Percentiles rank a stretch among this genome's conserved stretches.
phyloP scores from a whole-genome alignment of 2,797 vertebrate genomes.

The Petrocephalus sullivani region DNA sequence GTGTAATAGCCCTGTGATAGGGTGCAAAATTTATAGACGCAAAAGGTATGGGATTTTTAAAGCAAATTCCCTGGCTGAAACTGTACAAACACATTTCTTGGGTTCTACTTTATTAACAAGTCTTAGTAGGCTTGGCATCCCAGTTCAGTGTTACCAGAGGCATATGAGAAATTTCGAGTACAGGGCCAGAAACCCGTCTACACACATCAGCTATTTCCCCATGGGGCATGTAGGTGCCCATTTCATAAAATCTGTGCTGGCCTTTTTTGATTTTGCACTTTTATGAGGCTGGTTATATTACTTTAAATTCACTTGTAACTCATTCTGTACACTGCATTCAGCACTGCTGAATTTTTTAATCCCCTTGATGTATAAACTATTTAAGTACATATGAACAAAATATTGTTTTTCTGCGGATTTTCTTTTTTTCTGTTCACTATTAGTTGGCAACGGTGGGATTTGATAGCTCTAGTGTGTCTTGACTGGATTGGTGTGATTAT shows the following conservation, averaged over 20 bases:
- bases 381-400: background rate
- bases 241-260: background rate
- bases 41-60: background rate
- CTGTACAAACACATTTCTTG: background rate
- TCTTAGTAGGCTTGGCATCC: background rate
- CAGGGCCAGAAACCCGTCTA: background rate
- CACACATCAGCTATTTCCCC: background rate
- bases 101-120: background rate
- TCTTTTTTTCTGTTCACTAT: background rate
- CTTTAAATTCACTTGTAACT: slow-evolving; percentile 1
- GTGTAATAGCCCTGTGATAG: background rate
- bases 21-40: background rate
- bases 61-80: background rate
- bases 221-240: background rate
- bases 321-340: background rate
- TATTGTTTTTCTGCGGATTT: background rate
- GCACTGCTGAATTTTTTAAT: background rate
- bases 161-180: background rate
- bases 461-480: slow-evolving; percentile 1
- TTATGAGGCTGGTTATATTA: slow-evolving; percentile 1
- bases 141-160: background rate
- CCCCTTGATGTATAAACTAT: background rate
- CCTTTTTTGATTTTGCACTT: background rate
- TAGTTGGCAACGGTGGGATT: background rate
- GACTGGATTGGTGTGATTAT: slow-evolving; percentile 12